Percentiles rank a stretch among this genome's conserved stretches.
These are phyloP conservation scores for Strigamia maritima DNA, from an alignment of 2,888 invertebrate species.

Conservation along the genomic window DNA sequence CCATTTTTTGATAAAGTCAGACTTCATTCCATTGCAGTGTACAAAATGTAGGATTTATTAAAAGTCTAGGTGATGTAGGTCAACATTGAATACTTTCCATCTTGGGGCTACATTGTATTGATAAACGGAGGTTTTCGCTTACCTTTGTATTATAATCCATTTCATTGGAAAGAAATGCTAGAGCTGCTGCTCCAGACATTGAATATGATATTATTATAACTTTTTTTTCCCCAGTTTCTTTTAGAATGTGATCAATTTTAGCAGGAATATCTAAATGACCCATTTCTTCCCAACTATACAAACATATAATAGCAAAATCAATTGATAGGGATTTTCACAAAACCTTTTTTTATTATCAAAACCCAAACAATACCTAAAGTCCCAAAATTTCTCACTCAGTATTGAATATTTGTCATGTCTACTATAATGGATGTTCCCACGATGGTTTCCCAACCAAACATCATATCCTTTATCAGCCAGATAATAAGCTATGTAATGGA, in stretches of 20 bases:
- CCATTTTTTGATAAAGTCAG: no score
- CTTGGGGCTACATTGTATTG: no score
- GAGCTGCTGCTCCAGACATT: background rate
- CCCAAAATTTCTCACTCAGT: background rate
- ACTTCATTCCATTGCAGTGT: no score
- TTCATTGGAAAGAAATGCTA: background rate
- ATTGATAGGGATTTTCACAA: background rate
- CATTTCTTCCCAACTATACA: conserved; percentile 80
- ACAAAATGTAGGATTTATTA: no score
- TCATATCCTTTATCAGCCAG: background rate
- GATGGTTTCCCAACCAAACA: background rate
- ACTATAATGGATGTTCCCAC: background rate
- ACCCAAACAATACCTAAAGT: background rate
- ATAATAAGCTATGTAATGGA: background rate
- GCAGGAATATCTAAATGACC: conserved; percentile 82
- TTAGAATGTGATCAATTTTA: conserved; percentile 68
- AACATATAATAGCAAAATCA: background rate
- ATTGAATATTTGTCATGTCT: background rate
- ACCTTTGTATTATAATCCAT: background rate
- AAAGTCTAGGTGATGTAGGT: no score
- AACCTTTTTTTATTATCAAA: no score
- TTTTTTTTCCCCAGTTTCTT: conserved; percentile 59
- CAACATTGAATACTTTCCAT: no score
- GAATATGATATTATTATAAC: conserved; percentile 84
- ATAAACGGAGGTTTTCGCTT: conserved; percentile 49